Conservation (phyloP, 2,113 vertebrate species). For the Toxotes jaculatrix region DNA sequence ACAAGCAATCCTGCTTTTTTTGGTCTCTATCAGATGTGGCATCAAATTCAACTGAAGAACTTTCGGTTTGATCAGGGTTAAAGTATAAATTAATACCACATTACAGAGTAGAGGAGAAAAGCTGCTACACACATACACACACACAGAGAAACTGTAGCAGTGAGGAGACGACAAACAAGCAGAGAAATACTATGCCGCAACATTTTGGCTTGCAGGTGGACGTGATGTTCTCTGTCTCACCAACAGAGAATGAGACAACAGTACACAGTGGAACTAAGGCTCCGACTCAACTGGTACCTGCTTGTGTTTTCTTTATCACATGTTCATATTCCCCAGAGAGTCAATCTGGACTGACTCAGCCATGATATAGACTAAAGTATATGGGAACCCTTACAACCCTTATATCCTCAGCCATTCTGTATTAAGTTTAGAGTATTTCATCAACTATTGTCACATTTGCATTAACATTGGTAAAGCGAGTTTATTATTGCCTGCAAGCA, state of each 20-base stretch:
- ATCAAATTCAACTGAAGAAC: no score
- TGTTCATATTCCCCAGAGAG: background rate
- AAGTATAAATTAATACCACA: background rate
- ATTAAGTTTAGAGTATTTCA: no score
- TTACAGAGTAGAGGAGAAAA: background rate
- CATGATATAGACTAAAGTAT: background rate
- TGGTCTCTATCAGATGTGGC: background rate
- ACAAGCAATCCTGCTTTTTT: background rate
- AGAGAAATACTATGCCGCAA: background rate
- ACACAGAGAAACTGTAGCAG: background rate
- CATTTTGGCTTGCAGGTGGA: background rate
- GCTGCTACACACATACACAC: background rate
- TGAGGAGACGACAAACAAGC: background rate
- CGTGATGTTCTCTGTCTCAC: slow-evolving; percentile 4
- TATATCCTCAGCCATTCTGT: no score
- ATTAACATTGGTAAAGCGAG: background rate
- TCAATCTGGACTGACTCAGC: background rate
- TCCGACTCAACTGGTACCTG: background rate
- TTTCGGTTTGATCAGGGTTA: no score
- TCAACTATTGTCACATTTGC: background rate
- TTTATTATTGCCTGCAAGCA: background rate
- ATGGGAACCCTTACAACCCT: background rate
- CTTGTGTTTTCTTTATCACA: background rate
- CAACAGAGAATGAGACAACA: slow-evolving; percentile 2
- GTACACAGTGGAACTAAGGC: background rate